Evolutionary conservation across 2,888 invertebrate species (phyloP), one percentile per base, ranked within the genome.

Genomic region (Drosophila conformis): DNA sequence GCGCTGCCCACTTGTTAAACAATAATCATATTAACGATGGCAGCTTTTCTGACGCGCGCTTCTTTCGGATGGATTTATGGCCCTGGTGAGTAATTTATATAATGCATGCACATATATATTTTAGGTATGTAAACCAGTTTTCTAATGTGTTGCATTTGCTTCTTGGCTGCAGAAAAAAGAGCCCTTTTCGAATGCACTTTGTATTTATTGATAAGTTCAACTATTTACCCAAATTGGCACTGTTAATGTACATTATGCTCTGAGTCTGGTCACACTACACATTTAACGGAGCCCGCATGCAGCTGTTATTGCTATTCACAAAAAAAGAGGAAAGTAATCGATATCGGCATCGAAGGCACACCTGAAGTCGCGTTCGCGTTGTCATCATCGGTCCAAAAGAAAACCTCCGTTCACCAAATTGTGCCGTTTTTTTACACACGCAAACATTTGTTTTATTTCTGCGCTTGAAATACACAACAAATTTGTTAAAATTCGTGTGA

Each of bases 301-400:
- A 76, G 76, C 64, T 79, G 75, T 49, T 69, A 48, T 63, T 71
- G 67, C 61, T 72, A 78, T 64, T 78, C 78, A 59, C 71, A 27
- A 35, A 7, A 36, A 11, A 21, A 8, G 5, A 42, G 2, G 4
- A 15, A 46, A 25, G 15, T 25, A n/a, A 51, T 48, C 21, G 57
- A 11, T 10, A 46, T 69, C 42, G 54, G 3, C 42, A 67, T 64
- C 69, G 58, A 57, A 64, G 81, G 58, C 74, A 73, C 67, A 77
- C 73, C 83, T 80, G 82, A 77, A 69, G 80, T 83, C 69, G 81
- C 78, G 83, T 82, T 82, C 75, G 87, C 87, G 82, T 81, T 87
- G 87, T 87, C 87, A 78, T 84, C 87, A 82, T 83, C 85, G 64
- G 72, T 72, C 72, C 71, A 59, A 84, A 46, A 46, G 25, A 46